phyloP scores from a whole-genome alignment of 1,140 invertebrate genomes.

The Dinoponera quadriceps region DNA sequence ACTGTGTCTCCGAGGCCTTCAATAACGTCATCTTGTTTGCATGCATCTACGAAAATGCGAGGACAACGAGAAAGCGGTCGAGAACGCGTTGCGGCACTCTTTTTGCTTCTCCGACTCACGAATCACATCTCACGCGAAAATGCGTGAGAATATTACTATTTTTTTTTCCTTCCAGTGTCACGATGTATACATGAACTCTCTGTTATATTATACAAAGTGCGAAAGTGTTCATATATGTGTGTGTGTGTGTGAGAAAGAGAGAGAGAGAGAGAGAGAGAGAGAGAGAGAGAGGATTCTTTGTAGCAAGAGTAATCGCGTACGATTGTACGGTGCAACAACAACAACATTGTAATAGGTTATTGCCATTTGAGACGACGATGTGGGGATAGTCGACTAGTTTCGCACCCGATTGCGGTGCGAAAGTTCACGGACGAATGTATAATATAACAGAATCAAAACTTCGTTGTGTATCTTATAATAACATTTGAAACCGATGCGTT shows the following conservation, averaged over 20 bases:
- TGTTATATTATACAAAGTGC: constrained; percentile 21
- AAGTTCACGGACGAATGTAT: constrained; percentile 14
- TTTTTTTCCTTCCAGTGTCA: background rate
- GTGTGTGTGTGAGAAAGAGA: no score
- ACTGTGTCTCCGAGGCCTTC: constrained; percentile 29
- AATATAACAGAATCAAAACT: constrained; percentile 45
- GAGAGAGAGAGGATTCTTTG: background rate
- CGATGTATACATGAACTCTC: background rate
- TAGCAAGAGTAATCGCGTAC: background rate
- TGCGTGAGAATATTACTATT: background rate
- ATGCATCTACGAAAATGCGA: no score
- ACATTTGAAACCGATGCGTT: background rate
- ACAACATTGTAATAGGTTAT: background rate
- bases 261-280: background rate
- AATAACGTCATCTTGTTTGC: constrained; percentile 9
- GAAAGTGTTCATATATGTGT: background rate
- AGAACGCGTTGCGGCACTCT: no score
- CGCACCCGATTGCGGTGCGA: no score
- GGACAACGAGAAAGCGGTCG: background rate
- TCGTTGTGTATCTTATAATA: constrained; percentile 13
- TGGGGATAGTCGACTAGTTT: no score
- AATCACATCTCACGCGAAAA: no score
- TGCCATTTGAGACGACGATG: background rate
- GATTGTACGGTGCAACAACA: background rate
- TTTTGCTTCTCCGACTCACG: no score